These are phyloP conservation scores for Thaleichthys pacificus DNA, from an alignment of 2,797 vertebrate genomes.

Conservation along the genomic window DNA sequence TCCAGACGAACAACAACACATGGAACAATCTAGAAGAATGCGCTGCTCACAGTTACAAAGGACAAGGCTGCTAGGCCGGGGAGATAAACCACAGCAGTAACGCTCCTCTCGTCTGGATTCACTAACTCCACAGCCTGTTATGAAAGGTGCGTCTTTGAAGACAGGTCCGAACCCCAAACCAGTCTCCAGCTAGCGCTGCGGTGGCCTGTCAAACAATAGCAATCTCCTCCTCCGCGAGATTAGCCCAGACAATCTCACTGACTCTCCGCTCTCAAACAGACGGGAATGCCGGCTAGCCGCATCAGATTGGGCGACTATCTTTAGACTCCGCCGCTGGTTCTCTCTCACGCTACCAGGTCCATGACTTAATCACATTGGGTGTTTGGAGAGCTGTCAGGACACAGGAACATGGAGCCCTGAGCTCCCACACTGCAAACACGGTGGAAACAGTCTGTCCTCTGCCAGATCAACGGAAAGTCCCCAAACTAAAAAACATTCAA, in stretches of 20 bases:
- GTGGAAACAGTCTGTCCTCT: constrained; percentile 34
- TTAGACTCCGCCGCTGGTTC: constrained; percentile 25
- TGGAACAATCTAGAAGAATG: too few species aligned
- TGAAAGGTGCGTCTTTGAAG: too few species aligned
- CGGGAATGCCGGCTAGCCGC: constrained; percentile 36
- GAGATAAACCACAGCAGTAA: too few species aligned
- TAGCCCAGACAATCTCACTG: constrained; percentile 11
- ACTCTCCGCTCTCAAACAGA: constrained; percentile 39
- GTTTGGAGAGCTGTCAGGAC: constrained; percentile 55
- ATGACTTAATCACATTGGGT: constrained; percentile 56
- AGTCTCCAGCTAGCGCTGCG: not conserved
- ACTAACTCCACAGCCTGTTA: not conserved
- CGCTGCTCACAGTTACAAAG: too few species aligned
- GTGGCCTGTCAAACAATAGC: constrained; percentile 18
- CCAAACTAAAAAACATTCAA: constrained; percentile 27
- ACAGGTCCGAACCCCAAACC: too few species aligned
- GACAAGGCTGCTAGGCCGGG: too few species aligned
- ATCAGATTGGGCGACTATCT: constrained; percentile 41
- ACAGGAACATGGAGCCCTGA: constrained; percentile 29
- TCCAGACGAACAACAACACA: too few species aligned
- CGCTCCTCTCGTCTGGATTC: not conserved
- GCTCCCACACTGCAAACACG: constrained; percentile 31
- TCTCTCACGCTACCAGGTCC: constrained; percentile 50
- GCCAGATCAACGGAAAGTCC: constrained; percentile 35
- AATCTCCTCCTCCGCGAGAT: constrained; percentile 11